phyloP scores from a whole-genome alignment of 2,888 invertebrate genomes.

The Herminia tarsipennalis region DNA sequence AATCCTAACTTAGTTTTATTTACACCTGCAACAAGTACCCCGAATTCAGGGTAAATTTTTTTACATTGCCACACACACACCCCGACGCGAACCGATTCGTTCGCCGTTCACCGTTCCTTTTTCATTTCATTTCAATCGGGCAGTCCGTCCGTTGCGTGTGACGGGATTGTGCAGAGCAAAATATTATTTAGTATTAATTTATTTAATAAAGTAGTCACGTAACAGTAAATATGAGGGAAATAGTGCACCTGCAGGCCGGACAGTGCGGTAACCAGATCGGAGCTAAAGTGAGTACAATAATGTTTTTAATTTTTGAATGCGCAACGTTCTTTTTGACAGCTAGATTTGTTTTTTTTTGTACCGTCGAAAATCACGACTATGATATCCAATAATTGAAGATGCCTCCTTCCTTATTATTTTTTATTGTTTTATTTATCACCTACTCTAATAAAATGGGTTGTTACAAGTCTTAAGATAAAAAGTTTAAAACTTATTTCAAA shows the following conservation, averaged over 20 bases:
- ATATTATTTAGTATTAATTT: slow-evolving; percentile 33
- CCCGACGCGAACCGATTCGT: slow-evolving; percentile 57
- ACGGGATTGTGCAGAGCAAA: slow-evolving; percentile 49
- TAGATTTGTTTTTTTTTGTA: slow-evolving; percentile 3
- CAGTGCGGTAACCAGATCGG: slow-evolving; percentile 95
- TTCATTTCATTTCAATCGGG: slow-evolving; percentile 65
- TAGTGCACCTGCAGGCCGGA: slow-evolving; percentile 93
- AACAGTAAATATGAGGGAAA: slow-evolving; percentile 89
- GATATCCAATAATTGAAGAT: no score
- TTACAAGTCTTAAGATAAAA: no score
- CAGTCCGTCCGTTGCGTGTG: slow-evolving; percentile 58
- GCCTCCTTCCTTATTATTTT: no score
- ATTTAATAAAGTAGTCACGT: slow-evolving; percentile 51
- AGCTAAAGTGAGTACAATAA: slow-evolving; percentile 74
- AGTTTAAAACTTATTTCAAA: no score
- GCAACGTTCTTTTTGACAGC: slow-evolving; percentile 44
- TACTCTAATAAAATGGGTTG: no score
- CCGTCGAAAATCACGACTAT: not conserved
- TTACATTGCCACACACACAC: slow-evolving; percentile 63
- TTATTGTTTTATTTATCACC: no score
- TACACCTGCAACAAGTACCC: slow-evolving; percentile 28
- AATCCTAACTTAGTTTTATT: no score
- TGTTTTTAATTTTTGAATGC: slow-evolving; percentile 35
- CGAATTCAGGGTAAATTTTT: slow-evolving; percentile 39
- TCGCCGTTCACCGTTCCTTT: slow-evolving; percentile 57